Base-by-base conservation (phyloP, 2,888 invertebrate species). In the Melitaea athalia region DNA sequence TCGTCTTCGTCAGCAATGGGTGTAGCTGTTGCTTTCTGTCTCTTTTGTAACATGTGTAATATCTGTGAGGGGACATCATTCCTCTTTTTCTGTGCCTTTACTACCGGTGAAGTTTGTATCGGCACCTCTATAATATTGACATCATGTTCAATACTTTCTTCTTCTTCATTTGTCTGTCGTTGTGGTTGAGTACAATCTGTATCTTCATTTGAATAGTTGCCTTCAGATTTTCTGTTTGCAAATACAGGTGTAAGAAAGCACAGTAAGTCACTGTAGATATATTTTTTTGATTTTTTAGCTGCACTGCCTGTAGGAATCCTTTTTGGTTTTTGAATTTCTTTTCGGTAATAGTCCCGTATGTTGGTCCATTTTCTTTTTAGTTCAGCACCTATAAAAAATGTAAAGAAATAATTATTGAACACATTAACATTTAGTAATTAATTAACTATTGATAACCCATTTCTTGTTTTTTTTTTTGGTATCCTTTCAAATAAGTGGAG, bases 331-430 rank as follows among this genome's bases (percentile, higher is more conserved):
- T 71, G 67, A 5, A 63, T 6, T 42, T 69, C 66, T 63, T 64
- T 72, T 61, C 69, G 57, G 52, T 66, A 70, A 50, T 67, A 73
- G 55, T 70, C 70, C 31, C 72, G 61, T 6, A 72, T 69, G 45
- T 72, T 43, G 24, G 64, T 72, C 69, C 72, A 67, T 62, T 73
- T 73, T 59, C 69, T 72, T 64, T 70, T 71, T 42, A 61, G n/a
- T 43, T 43, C 43, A 43, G 43, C 43, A 43, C 43, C 43, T 43
- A 24, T 24, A 24, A 24, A 24, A 24, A 24, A 24, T 24, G 3
- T 24, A 24, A 24, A 24, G 24, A 24, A 24, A 24, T 24, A 24
- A 24, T 24, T 24, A 24, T 24, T 24, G 24, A 24, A 3, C 24
- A 24, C 24, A 24, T 24, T 24, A 24, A 24, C 24, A 24, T 24